Conservation (phyloP, 2,113 vertebrate species). For the Gavia stellata region DNA sequence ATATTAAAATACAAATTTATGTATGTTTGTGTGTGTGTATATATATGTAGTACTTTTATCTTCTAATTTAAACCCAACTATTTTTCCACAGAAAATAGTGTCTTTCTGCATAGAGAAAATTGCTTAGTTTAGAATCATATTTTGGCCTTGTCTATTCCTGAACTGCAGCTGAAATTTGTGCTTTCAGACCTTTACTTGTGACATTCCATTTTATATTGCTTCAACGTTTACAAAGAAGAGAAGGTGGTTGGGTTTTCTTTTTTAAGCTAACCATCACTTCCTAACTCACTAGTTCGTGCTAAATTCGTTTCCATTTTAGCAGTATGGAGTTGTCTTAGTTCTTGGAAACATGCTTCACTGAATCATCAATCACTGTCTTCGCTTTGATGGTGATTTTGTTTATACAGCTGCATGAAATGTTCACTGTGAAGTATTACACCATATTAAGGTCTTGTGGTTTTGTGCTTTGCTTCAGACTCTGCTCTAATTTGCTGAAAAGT, state of each 20-base stretch:
- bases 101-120: background rate
- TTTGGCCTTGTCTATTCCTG: background rate
- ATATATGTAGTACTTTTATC: background rate
- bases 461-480: background rate
- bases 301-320: background rate
- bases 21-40: background rate
- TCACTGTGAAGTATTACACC: background rate
- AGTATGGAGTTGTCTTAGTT: background rate
- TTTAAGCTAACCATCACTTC: background rate
- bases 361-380: background rate
- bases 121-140: background rate
- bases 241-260: background rate
- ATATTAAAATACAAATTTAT: background rate
- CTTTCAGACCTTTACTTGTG: background rate
- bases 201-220: background rate
- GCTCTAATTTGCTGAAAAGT: background rate
- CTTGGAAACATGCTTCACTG: background rate
- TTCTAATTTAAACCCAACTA: background rate
- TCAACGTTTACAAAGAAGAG: background rate
- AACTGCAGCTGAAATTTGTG: background rate
- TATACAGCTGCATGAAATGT: background rate
- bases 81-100: background rate
- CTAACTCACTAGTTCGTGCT: background rate
- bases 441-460: background rate
- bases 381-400: background rate